Conservation (phyloP, 2,888 invertebrate genomes). For the Phyllotreta cruciferae region DNA sequence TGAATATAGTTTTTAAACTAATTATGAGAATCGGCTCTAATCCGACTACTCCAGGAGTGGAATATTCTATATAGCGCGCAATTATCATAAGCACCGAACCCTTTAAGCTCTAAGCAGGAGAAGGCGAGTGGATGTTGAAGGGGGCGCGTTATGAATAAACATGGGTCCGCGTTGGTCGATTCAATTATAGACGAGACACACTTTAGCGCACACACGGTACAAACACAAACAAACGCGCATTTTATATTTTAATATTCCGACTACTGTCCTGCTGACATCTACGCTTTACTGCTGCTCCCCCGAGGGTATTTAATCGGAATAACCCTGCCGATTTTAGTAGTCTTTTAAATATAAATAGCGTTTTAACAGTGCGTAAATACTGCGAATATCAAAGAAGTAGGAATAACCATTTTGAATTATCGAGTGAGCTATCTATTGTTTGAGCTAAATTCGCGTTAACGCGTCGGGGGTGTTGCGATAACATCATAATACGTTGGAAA, state of each 20-base stretch:
- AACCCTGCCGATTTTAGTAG: too few relatives aligned
- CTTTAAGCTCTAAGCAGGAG: conserved; percentile 27
- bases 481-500: conserved; percentile 14
- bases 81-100: conserved; percentile 36
- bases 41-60: conserved; percentile 8
- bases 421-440: too few relatives aligned
- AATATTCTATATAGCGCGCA: conserved; percentile 27
- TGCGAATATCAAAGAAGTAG: not conserved
- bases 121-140: conserved; percentile 28
- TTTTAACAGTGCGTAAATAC: not conserved
- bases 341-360: too few relatives aligned
- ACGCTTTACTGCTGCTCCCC: conserved; percentile 42
- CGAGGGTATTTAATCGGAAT: not conserved
- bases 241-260: conserved; percentile 51
- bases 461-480: too few relatives aligned
- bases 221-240: conserved; percentile 50
- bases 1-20: conserved; percentile 29
- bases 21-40: conserved; percentile 27
- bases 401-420: too few relatives aligned
- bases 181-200: conserved; percentile 57
- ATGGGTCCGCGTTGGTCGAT: conserved; percentile 59
- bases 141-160: conserved; percentile 53
- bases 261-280: conserved; percentile 39
- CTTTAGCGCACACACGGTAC: too few relatives aligned
- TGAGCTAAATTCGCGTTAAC: too few relatives aligned